phyloP scores from a whole-genome alignment of 1,140 invertebrate species.

The Drosophila subobscura region DNA sequence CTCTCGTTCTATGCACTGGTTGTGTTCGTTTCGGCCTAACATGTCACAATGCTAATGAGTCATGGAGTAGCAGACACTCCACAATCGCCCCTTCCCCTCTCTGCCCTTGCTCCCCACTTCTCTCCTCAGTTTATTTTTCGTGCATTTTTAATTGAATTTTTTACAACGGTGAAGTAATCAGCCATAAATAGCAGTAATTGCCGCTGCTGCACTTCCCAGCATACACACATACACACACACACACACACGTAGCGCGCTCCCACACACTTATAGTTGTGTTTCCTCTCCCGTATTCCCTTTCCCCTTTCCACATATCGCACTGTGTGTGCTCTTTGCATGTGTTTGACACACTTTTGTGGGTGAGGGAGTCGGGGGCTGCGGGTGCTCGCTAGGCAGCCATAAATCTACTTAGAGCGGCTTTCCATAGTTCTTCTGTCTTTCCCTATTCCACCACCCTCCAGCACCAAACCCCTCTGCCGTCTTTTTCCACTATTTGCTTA shows the following conservation, averaged over 20 bases:
- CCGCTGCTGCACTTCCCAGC: slow-evolving; percentile 36
- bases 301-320: slow-evolving; percentile 16
- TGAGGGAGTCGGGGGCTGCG: slow-evolving; percentile 1
- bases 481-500: slow-evolving; percentile 48
- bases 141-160: slow-evolving; percentile 79
- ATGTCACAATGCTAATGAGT: slow-evolving; percentile 73
- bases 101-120: neutral
- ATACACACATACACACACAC: neutral
- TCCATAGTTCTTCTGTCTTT: slow-evolving; percentile 55
- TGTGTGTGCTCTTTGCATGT: slow-evolving; percentile 50
- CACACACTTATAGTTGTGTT: slow-evolving; percentile 4
- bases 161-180: slow-evolving; percentile 80
- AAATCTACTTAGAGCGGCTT: slow-evolving; percentile 78
- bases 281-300: slow-evolving; percentile 12
- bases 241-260: neutral
- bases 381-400: slow-evolving; percentile 60
- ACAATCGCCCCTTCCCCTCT: slow-evolving; percentile 9
- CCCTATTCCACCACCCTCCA: slow-evolving; percentile 5
- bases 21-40: slow-evolving; percentile 44
- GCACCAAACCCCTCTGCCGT: neutral
- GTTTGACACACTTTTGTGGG: slow-evolving; percentile 73
- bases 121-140: slow-evolving; percentile 49
- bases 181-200: slow-evolving; percentile 78
- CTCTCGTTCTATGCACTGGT: slow-evolving; percentile 7
- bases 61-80: slow-evolving; percentile 46